These are phyloP conservation scores for Cyprinodon brontotheroides DNA, from an alignment of 2,113 vertebrate genomes.

Conservation along the genomic window DNA sequence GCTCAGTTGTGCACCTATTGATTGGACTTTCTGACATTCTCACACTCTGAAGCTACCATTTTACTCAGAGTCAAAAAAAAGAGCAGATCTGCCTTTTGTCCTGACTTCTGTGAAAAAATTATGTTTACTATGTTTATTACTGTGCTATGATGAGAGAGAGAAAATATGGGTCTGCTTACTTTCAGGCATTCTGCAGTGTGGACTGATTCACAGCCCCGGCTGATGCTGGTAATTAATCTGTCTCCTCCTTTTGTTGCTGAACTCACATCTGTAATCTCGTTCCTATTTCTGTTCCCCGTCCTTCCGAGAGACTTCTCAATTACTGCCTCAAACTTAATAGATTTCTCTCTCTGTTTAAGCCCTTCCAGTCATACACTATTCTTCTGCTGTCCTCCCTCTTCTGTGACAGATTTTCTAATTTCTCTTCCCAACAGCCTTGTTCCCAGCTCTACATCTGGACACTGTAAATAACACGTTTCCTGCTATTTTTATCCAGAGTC, in stretches of 20 bases:
- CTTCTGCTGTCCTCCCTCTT: neutral
- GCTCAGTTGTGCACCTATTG: neutral
- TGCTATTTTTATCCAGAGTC: neutral
- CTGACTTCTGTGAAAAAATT: neutral
- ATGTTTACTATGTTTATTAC: neutral
- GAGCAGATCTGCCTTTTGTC: constrained; percentile 8
- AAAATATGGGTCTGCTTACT: neutral
- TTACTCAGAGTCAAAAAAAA: constrained; percentile 37
- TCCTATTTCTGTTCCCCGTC: neutral
- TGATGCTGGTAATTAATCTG: constrained; percentile 21
- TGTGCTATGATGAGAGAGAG: neutral
- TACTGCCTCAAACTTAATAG: constrained; percentile 10
- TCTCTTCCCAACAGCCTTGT: neutral
- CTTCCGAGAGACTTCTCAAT: neutral
- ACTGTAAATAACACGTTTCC: neutral
- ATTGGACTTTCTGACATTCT: constrained; percentile 8
- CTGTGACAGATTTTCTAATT: neutral
- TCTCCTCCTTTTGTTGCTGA: constrained; percentile 13
- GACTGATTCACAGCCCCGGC: neutral
- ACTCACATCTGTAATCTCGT: neutral
- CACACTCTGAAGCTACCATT: constrained; percentile 36
- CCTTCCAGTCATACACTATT: neutral
- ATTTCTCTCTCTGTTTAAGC: neutral
- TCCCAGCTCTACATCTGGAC: neutral
- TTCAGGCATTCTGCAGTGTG: too few species aligned